These are phyloP conservation scores for Eleutherodactylus coqui DNA, from an alignment of 2,797 vertebrate species.

Conservation along the genomic window DNA sequence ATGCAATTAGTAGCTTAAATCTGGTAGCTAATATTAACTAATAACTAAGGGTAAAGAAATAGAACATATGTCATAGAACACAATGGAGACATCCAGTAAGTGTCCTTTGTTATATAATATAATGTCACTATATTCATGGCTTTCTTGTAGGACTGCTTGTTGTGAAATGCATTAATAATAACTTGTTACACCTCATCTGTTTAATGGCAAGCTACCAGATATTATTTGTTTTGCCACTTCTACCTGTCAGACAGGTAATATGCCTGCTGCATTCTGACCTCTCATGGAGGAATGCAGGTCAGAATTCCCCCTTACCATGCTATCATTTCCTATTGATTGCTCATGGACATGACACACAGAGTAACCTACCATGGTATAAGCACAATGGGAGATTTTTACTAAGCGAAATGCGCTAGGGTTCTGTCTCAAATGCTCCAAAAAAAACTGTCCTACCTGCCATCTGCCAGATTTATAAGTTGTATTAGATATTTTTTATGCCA, in stretches of 20 bases:
- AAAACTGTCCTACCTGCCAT: not conserved
- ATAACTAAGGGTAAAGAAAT: not conserved
- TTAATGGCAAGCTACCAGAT: not conserved
- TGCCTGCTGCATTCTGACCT: not conserved
- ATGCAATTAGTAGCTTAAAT: not conserved
- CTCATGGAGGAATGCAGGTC: slow-evolving; percentile 43
- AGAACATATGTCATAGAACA: not conserved
- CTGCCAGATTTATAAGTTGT: not conserved
- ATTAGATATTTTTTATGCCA: not conserved
- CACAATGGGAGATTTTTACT: not conserved
- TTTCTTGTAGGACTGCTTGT: not conserved
- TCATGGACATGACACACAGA: not conserved
- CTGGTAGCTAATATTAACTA: not conserved
- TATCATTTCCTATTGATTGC: slow-evolving; percentile 21
- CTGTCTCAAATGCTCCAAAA: not conserved
- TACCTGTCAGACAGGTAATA: slow-evolving; percentile 25
- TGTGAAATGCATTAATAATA: slow-evolving; percentile 16
- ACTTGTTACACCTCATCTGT: not conserved
- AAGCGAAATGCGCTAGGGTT: not conserved
- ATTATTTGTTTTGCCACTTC: not conserved
- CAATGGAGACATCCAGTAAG: not conserved
- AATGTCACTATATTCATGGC: not conserved
- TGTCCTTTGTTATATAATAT: not conserved
- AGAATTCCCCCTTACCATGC: not conserved
- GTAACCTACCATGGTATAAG: not conserved